A percentile compares a stretch with the other conserved stretches of the same genome.
Conservation (phyloP, 2,888 invertebrate genomes). For the Scaptomyza reducta region DNA sequence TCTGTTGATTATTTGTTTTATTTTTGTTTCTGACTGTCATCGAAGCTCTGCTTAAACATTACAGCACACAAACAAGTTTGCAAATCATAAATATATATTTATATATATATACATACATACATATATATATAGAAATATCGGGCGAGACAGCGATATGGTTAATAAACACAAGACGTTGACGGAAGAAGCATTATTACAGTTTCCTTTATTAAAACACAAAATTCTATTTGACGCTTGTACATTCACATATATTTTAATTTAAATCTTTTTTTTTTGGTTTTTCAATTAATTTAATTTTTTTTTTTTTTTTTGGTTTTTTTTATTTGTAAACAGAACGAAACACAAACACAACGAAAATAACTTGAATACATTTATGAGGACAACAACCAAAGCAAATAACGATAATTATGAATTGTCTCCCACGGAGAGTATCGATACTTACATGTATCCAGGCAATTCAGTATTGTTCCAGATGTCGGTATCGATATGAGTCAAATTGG, state of each 20-base stretch:
- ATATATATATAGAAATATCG: slow-evolving; percentile 41
- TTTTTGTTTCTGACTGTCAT: slow-evolving; percentile 71
- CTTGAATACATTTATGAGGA: slow-evolving; percentile 74
- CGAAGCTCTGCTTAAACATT: slow-evolving; percentile 83
- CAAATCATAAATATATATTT: slow-evolving; percentile 51
- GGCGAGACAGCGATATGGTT: slow-evolving; percentile 60
- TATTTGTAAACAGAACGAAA: slow-evolving; percentile 48
- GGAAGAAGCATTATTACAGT: slow-evolving; percentile 50
- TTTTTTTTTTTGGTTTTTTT: slow-evolving; percentile 20
- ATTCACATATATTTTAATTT: slow-evolving; percentile 17
- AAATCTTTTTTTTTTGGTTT: slow-evolving; percentile 14
- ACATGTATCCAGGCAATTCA: slow-evolving; percentile 55
- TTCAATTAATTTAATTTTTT: slow-evolving; percentile 8
- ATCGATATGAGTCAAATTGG: slow-evolving; percentile 64
- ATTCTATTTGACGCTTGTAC: slow-evolving; percentile 21
- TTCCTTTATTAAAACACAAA: slow-evolving; percentile 39
- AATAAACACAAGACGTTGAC: slow-evolving; percentile 33
- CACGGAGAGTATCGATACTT: slow-evolving; percentile 60
- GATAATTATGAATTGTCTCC: slow-evolving; percentile 63
- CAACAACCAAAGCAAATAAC: slow-evolving; percentile 77
- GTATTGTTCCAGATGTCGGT: slow-evolving; percentile 47
- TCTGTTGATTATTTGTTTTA: slow-evolving; percentile 60
- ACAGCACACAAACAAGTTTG: slow-evolving; percentile 75
- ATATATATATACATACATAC: slow-evolving; percentile 27
- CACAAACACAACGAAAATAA: slow-evolving; percentile 72